Conservation (phyloP, 2,888 invertebrate species). For the Euphydryas editha region DNA sequence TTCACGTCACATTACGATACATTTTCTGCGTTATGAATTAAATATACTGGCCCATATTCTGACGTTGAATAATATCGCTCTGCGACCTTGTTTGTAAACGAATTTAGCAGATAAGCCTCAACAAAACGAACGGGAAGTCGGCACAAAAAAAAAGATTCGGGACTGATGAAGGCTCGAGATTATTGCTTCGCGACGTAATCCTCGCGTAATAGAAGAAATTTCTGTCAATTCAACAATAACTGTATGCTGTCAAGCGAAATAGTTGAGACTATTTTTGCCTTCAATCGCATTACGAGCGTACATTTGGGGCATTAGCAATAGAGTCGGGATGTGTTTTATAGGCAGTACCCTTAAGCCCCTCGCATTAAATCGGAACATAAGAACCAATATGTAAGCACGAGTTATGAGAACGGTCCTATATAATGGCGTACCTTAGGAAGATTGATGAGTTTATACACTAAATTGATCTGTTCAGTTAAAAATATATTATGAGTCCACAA, state of each 20-base stretch:
- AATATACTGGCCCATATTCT: no score
- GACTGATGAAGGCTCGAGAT: not conserved
- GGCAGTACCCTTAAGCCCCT: slow-evolving; percentile 12
- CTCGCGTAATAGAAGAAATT: not conserved
- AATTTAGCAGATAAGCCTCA: no score
- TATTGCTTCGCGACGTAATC: not conserved
- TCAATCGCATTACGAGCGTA: slow-evolving; percentile 1
- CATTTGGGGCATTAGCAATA: slow-evolving; percentile 1
- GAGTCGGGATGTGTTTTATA: slow-evolving; percentile 13
- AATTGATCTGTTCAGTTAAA: not conserved
- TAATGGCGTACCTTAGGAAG: slow-evolving; percentile 11
- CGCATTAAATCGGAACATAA: slow-evolving; percentile 12
- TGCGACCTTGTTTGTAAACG: no score
- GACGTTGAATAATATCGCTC: no score
- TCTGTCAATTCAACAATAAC: not conserved
- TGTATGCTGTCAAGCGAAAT: not conserved
- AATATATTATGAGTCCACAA: not conserved
- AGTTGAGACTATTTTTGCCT: slow-evolving; percentile 3
- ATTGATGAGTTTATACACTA: not conserved
- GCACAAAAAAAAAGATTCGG: not conserved
- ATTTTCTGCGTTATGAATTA: no score
- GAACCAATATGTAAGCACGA: slow-evolving; percentile 14
- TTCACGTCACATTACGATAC: no score
- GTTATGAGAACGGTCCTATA: slow-evolving; percentile 8
- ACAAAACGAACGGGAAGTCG: not conserved